Evolutionary conservation across 2,888 invertebrate species (phyloP).

Genomic region (Andrena trimmerana): DNA sequence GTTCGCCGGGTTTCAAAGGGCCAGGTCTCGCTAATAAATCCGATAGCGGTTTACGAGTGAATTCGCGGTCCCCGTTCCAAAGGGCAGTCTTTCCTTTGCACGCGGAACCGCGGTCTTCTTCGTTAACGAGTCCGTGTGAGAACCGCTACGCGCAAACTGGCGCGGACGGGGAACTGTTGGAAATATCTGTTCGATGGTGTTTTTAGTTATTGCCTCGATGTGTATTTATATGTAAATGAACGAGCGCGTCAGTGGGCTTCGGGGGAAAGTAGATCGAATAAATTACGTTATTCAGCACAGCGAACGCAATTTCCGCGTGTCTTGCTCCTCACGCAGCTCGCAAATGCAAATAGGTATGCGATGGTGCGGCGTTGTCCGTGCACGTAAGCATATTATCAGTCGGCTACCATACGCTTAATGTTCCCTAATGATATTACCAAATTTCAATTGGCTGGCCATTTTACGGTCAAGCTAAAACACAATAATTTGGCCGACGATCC

Average conservation of each 20-base stretch:
- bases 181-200: not conserved
- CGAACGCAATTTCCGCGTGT: slow-evolving; percentile 33
- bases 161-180: not conserved
- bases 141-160: not conserved
- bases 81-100: not conserved
- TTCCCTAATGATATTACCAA: slow-evolving; percentile 42
- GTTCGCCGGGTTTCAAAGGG: not conserved
- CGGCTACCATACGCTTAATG: slow-evolving; percentile 21
- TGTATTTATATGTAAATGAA: slow-evolving; percentile 62
- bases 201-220: slow-evolving; percentile 26
- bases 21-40: not conserved
- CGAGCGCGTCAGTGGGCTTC: slow-evolving; percentile 8
- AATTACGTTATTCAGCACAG: slow-evolving; percentile 33
- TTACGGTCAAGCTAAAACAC: slow-evolving; percentile 3
- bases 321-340: not conserved
- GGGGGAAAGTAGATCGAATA: slow-evolving; percentile 32
- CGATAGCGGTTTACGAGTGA: not conserved
- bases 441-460: slow-evolving; percentile 38
- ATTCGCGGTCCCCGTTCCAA: not conserved
- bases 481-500: not conserved
- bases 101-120: slow-evolving; percentile 9
- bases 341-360: slow-evolving; percentile 10
- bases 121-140: not conserved
- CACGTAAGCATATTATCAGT: slow-evolving; percentile 35
- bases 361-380: not conserved